Conservation (phyloP, 2,113 vertebrate genomes). For the Planiliza haematocheilus region DNA sequence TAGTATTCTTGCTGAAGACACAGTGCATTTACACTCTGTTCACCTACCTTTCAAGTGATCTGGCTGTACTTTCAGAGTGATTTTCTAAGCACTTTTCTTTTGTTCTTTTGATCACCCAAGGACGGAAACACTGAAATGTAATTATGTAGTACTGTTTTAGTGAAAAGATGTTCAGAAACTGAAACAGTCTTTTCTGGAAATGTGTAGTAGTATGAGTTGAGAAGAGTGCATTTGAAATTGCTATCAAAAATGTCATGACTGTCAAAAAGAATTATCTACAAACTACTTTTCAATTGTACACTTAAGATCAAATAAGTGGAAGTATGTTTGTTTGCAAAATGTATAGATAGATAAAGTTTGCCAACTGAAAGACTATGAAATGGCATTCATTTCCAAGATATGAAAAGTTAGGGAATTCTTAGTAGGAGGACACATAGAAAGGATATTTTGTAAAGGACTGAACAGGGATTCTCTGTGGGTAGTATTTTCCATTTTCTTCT, state of each 20-base stretch:
- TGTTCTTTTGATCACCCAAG: constrained; percentile 2
- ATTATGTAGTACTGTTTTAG: neutral
- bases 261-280: neutral
- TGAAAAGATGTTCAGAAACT: neutral
- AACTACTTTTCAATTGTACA: neutral
- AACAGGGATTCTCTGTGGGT: neutral
- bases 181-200: constrained; percentile 2
- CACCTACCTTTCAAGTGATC: constrained; percentile 13
- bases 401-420: neutral
- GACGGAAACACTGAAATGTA: constrained; percentile 5
- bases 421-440: neutral
- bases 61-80: constrained; percentile 3
- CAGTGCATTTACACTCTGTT: constrained; percentile 6
- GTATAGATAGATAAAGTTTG: neutral
- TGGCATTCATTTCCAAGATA: neutral
- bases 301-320: neutral
- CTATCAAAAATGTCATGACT: no score
- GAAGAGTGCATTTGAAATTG: no score
- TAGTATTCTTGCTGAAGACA: constrained; percentile 18
- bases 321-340: neutral
- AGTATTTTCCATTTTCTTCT: constrained; percentile 28
- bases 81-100: constrained; percentile 5
- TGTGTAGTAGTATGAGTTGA: neutral
- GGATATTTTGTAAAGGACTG: neutral
- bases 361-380: neutral